Base-by-base conservation (phyloP, 2,888 invertebrate genomes). In the Mechanitis mazaeus region DNA sequence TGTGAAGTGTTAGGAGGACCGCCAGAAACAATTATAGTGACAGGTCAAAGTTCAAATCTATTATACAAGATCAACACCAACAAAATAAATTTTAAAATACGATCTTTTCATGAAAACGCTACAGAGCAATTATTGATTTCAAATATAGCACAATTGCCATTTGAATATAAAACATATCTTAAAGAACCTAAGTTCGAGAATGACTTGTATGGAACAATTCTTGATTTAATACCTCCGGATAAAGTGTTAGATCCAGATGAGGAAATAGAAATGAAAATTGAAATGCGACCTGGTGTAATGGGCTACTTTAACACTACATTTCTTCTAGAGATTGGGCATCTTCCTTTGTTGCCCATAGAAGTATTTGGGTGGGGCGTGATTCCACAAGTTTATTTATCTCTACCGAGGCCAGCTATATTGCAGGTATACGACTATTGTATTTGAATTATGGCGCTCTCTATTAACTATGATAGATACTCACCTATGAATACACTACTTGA, bases 1-100 rank as follows among this genome's bases (percentile, higher is more conserved):
- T 93, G 92, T 72, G 84, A 91, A 67, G 87, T 93, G 35, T 72
- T 90, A 45, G 92, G 91, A 7, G 93, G 93, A 1, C 92, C 92
- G 2, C 71, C 90, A 0, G 92, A 93, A 78, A 68, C 73, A 1
- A 74, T 93, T 35, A 63, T 75, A 46, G 78, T 93, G 2, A 79
- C 77, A 1, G 93, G 92, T 0, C 85, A 83, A 72, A 90, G 91
- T 62, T 91, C 92, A 4, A 81, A 86, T 60, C 77, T 93, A 58
- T 80, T 82, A 64, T 93, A 91, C 69, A 75, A 75, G 47, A 75
- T 93, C 45, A 89, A 90, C 67, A 84, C 82, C 2, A 71, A 78
- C 59, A 81, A 74, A 60, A 63, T 88, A 11, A 87, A 89, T 72
- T 88, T 86, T 62, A 87, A 85, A 82, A 86, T 87, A 67, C 79